Percentiles rank a stretch among this genome's conserved stretches.
phyloP scores from a whole-genome alignment of 2,888 invertebrate genomes.

The Bellardia bayeri region DNA sequence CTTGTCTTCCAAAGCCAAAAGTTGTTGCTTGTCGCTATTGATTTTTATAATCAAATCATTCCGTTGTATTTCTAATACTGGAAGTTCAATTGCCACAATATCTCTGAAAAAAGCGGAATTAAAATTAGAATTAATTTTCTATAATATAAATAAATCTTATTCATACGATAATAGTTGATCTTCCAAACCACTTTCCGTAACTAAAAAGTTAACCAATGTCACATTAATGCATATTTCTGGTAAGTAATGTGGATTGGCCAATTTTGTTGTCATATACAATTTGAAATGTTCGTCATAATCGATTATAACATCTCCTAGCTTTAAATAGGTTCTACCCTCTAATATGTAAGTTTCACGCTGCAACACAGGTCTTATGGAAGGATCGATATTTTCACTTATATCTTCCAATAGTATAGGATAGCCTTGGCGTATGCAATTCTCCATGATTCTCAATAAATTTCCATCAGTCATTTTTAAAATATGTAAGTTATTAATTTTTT shows the following conservation, averaged over 20 bases:
- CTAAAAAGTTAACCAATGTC: conserved; percentile 96
- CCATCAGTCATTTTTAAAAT: conserved; percentile 92
- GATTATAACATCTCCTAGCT: conserved; percentile 94
- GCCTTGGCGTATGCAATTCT: conserved; percentile 91
- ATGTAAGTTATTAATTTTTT: conserved; percentile 89
- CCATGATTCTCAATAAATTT: conserved; percentile 90
- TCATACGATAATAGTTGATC: conserved; percentile 95
- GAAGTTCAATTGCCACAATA: conserved; percentile 95
- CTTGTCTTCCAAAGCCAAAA: conserved; percentile 95
- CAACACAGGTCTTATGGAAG: conserved; percentile 92
- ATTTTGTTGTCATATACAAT: conserved; percentile 95
- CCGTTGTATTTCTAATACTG: conserved; percentile 92
- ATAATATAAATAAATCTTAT: background rate
- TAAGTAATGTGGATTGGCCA: conserved; percentile 96
- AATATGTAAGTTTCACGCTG: conserved; percentile 90
- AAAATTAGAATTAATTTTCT: background rate
- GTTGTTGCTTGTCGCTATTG: conserved; percentile 92
- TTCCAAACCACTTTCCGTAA: conserved; percentile 94
- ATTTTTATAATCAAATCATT: conserved; percentile 93
- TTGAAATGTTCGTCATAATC: conserved; percentile 94
- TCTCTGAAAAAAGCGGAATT: conserved; percentile 76
- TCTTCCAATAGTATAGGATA: conserved; percentile 95
- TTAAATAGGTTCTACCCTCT: conserved; percentile 92
- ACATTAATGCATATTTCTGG: conserved; percentile 97
- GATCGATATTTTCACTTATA: conserved; percentile 94